Evolutionary conservation across 2,113 vertebrate species (phyloP), one percentile per base, ranked within the genome.

Genomic region (Acrocephalus kingi): DNA sequence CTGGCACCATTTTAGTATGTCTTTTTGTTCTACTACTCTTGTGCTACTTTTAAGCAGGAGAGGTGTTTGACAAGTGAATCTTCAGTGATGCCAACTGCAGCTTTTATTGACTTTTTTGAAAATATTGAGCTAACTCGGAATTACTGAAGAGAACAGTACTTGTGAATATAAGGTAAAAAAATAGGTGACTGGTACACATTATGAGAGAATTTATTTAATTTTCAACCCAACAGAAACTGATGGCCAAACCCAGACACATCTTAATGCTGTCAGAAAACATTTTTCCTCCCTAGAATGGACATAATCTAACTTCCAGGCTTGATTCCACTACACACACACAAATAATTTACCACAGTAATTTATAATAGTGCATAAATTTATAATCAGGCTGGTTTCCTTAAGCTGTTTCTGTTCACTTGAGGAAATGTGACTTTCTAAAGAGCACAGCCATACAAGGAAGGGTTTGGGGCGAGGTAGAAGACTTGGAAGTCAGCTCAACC

Each of bases 61-160:
- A 90, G 28, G 45, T 90, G 76, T 59, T 95, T 89, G 81, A 84
- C 92, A 96, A 95, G 79, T 84, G 90, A 94, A 96, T 94, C 76
- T 94, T 95, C 41, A 73, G 61, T 85, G 64, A 84, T 5, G 31
- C 83, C 11, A 89, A 23, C 24, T 52, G 27, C 11, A 89, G 45
- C 48, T 81, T 95, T 54, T 84, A 95, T 79, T 83, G 56, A 84
- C 24, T 94, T 94, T 74, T 91, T 79, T 17, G 13, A 71, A 94
- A 86, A 71, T 84, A 87, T 31, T 91, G 81, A 92, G 30, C 52
- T 66, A 87, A 52, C 23, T 94, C 25, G 39, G 68, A 80, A 85
- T 66, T 87, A 78, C 41, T 41, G 82, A 94, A 43, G 46, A 30
- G 33, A 91, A 68, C 30, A 85, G n/a, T 58, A 84, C 28, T 92